Conservation (phyloP, 2,113 vertebrate species). For the Xiphophorus couchianus region DNA sequence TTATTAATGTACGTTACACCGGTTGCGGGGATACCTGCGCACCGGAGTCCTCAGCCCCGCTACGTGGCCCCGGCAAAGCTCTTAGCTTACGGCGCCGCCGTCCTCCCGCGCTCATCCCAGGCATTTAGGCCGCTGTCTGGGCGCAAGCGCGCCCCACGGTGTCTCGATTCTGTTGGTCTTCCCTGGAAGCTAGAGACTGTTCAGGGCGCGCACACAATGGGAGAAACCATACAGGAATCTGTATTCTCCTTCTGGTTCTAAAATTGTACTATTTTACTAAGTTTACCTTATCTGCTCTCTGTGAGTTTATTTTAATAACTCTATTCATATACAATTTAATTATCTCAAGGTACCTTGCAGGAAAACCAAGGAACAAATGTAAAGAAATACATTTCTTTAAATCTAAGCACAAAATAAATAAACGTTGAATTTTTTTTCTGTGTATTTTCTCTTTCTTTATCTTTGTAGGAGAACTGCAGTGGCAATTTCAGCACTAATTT, state of each 20-base stretch:
- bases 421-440: too few species aligned
- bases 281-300: background rate
- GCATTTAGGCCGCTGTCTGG: slow-evolving; percentile 71
- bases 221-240: slow-evolving; percentile 25
- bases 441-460: background rate
- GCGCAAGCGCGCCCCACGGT: slow-evolving; percentile 62
- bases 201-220: slow-evolving; percentile 56
- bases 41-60: slow-evolving; percentile 63
- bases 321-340: too few species aligned
- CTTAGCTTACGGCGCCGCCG: slow-evolving; percentile 58
- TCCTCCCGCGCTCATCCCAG: slow-evolving; percentile 73
- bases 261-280: background rate
- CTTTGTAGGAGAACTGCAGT: too few species aligned
- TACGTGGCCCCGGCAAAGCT: slow-evolving; percentile 80
- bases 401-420: too few species aligned
- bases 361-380: background rate
- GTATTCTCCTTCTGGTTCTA: background rate
- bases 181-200: slow-evolving; percentile 25
- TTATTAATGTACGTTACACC: slow-evolving; percentile 2
- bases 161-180: slow-evolving; percentile 53
- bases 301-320: background rate
- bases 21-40: slow-evolving; percentile 45
- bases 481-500: too few species aligned
- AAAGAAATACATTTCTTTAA: background rate
- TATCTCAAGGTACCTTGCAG: too few species aligned